Conservation (phyloP, 2,888 invertebrate species). For the Podabrus alpinus region DNA sequence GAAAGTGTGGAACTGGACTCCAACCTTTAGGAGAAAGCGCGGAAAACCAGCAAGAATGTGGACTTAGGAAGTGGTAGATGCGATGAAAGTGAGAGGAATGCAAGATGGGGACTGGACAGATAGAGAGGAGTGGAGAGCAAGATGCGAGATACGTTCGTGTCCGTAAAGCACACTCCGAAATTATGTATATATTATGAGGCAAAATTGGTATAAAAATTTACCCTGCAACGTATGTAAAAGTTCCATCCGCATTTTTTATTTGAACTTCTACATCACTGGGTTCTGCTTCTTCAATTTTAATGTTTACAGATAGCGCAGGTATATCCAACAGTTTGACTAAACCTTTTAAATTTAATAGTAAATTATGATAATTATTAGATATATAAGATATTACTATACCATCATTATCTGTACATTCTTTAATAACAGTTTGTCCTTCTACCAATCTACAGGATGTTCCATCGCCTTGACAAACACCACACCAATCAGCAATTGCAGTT, state of each 20-base stretch:
- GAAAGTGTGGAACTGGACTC: too few relatives aligned
- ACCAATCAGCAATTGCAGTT: slow-evolving; percentile 61
- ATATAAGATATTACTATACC: background rate
- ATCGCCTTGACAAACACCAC: slow-evolving; percentile 69
- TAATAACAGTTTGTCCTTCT: slow-evolving; percentile 38
- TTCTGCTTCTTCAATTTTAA: slow-evolving; percentile 58
- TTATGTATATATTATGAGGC: too few relatives aligned
- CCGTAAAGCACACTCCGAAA: too few relatives aligned
- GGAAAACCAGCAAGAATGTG: too few relatives aligned
- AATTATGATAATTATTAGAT: background rate
- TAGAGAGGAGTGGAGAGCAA: too few relatives aligned
- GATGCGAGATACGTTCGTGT: too few relatives aligned
- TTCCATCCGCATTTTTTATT: slow-evolving; percentile 52
- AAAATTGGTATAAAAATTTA: slow-evolving; percentile 41
- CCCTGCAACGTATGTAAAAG: slow-evolving; percentile 58
- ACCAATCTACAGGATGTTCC: slow-evolving; percentile 58
- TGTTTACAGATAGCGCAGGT: slow-evolving; percentile 58
- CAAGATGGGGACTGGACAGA: too few relatives aligned
- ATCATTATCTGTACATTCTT: background rate
- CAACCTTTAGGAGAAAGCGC: too few relatives aligned
- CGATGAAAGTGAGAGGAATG: too few relatives aligned
- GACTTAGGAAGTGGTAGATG: too few relatives aligned
- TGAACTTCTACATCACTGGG: slow-evolving; percentile 60
- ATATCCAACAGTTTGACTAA: slow-evolving; percentile 51
- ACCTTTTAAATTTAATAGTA: slow-evolving; percentile 1